These are phyloP conservation scores for Montipora efflorescens DNA, from an alignment of 64 coral and sea anemone genomes.

Conservation along the genomic window DNA sequence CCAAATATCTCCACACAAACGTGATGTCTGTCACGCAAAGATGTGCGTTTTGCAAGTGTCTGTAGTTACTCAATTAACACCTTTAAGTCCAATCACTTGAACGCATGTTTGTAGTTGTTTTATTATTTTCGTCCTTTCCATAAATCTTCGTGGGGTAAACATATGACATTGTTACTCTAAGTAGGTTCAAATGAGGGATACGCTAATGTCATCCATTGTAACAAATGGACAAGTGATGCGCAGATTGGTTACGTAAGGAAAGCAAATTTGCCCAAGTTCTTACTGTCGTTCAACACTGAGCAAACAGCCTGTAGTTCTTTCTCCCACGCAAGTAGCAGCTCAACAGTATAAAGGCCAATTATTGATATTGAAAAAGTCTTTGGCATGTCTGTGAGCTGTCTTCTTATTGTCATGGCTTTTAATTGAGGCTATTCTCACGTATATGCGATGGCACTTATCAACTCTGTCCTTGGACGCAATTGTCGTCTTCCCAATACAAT, in stretches of 20 bases:
- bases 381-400: background rate
- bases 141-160: background rate
- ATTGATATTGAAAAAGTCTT: background rate
- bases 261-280: background rate
- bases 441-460: background rate
- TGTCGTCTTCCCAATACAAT: too few species aligned
- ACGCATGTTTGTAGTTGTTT: background rate
- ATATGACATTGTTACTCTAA: background rate
- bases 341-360: background rate
- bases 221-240: too few species aligned
- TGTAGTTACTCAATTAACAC: slow-evolving; percentile 21
- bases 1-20: too few species aligned
- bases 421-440: too few species aligned
- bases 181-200: background rate
- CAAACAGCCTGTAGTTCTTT: too few species aligned
- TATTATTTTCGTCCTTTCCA: background rate
- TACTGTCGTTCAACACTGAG: too few species aligned
- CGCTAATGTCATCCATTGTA: background rate
- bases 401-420: background rate
- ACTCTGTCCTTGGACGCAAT: too few species aligned
- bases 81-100: background rate
- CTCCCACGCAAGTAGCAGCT: too few species aligned
- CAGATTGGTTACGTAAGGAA: background rate
- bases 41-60: background rate
- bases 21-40: background rate